Conservation (phyloP, 2,797 vertebrate species). For the Sebastes baramenuke region DNA sequence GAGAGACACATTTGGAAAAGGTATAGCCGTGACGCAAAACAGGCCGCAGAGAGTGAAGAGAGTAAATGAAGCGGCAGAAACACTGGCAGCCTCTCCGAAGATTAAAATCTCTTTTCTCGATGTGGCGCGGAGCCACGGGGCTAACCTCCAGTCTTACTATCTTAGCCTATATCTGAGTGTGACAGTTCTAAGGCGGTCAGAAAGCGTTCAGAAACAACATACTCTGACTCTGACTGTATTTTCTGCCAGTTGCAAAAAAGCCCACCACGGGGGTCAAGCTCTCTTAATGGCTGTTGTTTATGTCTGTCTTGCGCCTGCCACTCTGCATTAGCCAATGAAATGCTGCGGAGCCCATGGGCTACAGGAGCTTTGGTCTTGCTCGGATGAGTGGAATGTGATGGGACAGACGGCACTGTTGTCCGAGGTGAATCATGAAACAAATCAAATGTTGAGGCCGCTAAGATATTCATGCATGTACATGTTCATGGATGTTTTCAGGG, state of each 20-base stretch:
- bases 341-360: constrained; percentile 39
- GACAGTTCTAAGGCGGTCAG: background rate
- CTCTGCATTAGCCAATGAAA: constrained; percentile 67
- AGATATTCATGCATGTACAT: constrained; percentile 12
- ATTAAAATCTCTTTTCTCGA: background rate
- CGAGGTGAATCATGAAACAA: constrained; percentile 48
- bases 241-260: constrained; percentile 53
- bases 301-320: constrained; percentile 65
- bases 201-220: background rate
- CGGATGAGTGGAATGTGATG: constrained; percentile 65
- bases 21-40: background rate
- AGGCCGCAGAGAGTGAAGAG: background rate
- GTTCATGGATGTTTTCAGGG: background rate
- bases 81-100: background rate
- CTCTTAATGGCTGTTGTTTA: constrained; percentile 69
- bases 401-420: constrained; percentile 47
- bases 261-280: constrained; percentile 49
- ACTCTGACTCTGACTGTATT: constrained; percentile 3
- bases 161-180: background rate
- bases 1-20: background rate
- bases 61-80: constrained; percentile 11
- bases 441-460: constrained; percentile 33
- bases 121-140: background rate
- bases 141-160: background rate
- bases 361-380: constrained; percentile 55